These are phyloP conservation scores for Psittacus erithacus DNA, from an alignment of 2,113 vertebrate species.

Conservation along the genomic window DNA sequence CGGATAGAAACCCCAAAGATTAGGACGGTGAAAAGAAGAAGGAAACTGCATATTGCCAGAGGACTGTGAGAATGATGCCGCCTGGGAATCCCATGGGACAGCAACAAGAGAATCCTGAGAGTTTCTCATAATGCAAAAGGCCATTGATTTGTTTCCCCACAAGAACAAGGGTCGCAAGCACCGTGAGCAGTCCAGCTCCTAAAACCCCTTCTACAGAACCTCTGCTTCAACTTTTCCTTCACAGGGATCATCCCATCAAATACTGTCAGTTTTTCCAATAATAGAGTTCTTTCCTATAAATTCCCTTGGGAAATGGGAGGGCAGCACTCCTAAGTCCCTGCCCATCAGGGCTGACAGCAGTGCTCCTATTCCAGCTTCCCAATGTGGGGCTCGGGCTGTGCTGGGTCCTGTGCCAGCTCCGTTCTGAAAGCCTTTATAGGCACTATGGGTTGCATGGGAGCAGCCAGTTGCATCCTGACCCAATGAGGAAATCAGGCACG, in stretches of 20 bases:
- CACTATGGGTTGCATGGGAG: not conserved
- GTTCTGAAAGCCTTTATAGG: accelerated
- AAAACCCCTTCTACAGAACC: not conserved
- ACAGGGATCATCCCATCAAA: not conserved
- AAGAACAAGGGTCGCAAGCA: not conserved
- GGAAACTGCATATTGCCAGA: not conserved
- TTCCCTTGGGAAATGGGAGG: not conserved
- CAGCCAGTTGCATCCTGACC: not conserved
- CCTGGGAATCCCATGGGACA: constrained; percentile 19
- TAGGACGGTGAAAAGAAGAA: not conserved
- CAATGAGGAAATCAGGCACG: not conserved
- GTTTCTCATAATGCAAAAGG: not conserved
- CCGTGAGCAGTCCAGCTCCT: not conserved
- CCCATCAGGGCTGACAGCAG: accelerated
- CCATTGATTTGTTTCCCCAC: not conserved
- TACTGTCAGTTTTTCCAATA: not conserved
- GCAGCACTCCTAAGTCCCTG: not conserved
- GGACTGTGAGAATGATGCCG: not conserved
- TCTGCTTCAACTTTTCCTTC: not conserved
- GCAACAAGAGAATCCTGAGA: not conserved
- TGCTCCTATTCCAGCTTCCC: not conserved
- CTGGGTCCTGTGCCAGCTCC: not conserved
- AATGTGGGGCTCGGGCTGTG: not conserved
- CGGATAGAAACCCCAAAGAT: not conserved
- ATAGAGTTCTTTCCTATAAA: not conserved